Evolutionary conservation across 2,113 vertebrate genomes (phyloP).

Genomic region (Taxidea taxus): DNA sequence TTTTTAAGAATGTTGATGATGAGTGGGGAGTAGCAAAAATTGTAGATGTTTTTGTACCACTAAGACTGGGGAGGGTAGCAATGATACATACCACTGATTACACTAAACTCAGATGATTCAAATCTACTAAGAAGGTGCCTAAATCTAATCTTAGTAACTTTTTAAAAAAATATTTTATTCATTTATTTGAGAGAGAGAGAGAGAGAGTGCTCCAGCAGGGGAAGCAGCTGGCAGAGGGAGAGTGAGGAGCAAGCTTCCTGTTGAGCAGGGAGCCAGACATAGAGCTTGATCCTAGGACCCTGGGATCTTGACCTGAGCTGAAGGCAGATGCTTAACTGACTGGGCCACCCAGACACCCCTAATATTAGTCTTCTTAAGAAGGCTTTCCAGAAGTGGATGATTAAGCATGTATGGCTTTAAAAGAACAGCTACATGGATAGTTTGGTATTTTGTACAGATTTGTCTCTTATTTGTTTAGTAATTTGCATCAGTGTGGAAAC

Average conservation of each 20-base stretch:
- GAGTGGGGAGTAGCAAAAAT: not conserved
- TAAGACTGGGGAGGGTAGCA: fast-evolving
- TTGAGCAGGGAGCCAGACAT: too few relatives aligned
- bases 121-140: not conserved
- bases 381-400: not conserved
- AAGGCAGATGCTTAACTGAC: too few relatives aligned
- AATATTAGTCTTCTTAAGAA: not conserved
- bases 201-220: too few relatives aligned
- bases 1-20: not conserved
- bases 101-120: not conserved
- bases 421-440: not conserved
- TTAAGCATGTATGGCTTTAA: not conserved
- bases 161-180: not conserved
- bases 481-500: not conserved
- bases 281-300: not conserved
- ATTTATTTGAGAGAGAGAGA: not conserved
- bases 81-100: too few relatives aligned
- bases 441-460: not conserved
- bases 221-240: too few relatives aligned
- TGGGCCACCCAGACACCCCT: too few relatives aligned
- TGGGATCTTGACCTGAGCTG: not conserved
- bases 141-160: not conserved
- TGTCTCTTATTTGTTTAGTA: not conserved
- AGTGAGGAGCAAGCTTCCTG: not conserved
- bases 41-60: not conserved